Conservation (phyloP, 2,888 invertebrate genomes). For the Acronicta aceris region DNA sequence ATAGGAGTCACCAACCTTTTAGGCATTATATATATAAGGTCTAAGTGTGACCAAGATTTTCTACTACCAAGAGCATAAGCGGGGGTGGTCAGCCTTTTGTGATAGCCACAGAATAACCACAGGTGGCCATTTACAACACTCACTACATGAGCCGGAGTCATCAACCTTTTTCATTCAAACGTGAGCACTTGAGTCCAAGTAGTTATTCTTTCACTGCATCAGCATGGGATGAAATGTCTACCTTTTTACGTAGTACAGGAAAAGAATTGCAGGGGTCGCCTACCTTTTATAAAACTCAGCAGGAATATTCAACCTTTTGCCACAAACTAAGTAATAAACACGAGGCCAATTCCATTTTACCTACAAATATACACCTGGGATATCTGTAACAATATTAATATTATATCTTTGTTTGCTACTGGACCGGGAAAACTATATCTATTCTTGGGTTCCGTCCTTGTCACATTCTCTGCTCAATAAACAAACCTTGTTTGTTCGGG, state of each 20-base stretch:
- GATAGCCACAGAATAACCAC: too few relatives aligned
- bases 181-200: too few relatives aligned
- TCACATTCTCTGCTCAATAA: constrained; percentile 25
- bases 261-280: background rate
- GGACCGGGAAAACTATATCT: constrained; percentile 1
- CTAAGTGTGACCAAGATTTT: too few relatives aligned
- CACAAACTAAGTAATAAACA: background rate
- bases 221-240: background rate
- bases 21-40: too few relatives aligned
- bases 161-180: too few relatives aligned
- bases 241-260: too few relatives aligned
- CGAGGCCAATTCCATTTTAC: background rate
- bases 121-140: too few relatives aligned
- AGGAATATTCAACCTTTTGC: constrained; percentile 1
- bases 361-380: background rate
- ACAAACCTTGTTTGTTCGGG: constrained; percentile 1
- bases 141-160: too few relatives aligned
- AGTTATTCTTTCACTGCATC: too few relatives aligned
- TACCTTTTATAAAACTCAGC: background rate
- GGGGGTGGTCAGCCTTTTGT: too few relatives aligned
- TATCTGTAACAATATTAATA: background rate
- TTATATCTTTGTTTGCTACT: background rate
- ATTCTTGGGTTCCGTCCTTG: constrained; percentile 3
- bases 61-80: too few relatives aligned
- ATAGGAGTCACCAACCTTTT: too few relatives aligned